Base-by-base conservation (phyloP, 2,888 invertebrate genomes). In the Drosophila nr. medialis region DNA sequence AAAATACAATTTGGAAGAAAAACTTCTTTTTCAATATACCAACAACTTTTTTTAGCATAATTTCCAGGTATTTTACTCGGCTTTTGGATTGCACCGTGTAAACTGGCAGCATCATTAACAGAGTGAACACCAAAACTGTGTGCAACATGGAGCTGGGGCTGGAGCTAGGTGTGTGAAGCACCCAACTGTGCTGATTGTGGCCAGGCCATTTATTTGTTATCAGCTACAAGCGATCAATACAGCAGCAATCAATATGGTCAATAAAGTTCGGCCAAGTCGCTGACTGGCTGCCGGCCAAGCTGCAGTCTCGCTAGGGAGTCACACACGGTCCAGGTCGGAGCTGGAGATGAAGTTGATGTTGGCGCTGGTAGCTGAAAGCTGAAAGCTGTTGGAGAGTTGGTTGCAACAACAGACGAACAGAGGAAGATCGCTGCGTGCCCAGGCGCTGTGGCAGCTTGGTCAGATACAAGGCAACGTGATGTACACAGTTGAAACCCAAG, bases 201-300 rank as follows among this genome's bases (percentile, higher is more conserved):
- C 66, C 61, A 53, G 59, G 51, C 75, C 73, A 77, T 77, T 71
- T 72, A 67, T 62, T 70, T 61, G 64, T 89, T 87, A 87, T 87
- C 89, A 86, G 77, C 42, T 58, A 83, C 82, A 87, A 83, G 83
- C 82, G 80, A 87, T 87, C 87, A 87, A 87, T 87, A 87, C 87
- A 87, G 88, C 85, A 85, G 85, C 85, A 85, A 85, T 87, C 87
- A 87, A 87, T 87, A 87, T 87, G 87, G 86, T 87, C 87, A 87
- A 87, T 87, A 89, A 87, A 87, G 87, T 87, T 86, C 76, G 76
- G 77, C 42, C 45, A 34, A 53, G 59, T 56, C 61, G 48, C 56
- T 51, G 56, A 61, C 75, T 58, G 62, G 36, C 27, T 53, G 62
- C 61, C 36, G 24, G 54, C 36, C 36, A 54, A 36, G 30, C 51